Evolutionary conservation across 2,113 vertebrate genomes (phyloP), one percentile per base, ranked within the genome.

Genomic region (Turdus rufiventris): DNA sequence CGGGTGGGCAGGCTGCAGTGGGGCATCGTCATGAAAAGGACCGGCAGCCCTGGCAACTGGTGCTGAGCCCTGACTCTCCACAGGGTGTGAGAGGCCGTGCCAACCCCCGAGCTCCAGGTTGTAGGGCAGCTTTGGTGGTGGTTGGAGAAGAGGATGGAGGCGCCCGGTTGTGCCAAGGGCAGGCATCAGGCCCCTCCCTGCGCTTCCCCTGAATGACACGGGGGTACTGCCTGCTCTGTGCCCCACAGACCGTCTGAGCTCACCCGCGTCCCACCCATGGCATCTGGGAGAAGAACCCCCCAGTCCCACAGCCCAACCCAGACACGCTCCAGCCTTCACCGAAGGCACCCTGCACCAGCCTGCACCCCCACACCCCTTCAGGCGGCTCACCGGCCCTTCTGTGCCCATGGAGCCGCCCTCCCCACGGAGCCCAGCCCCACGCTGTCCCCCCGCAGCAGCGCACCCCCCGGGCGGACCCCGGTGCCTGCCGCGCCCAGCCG

Each of bases 141-240:
- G 47, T 43, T 21, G 31, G 11, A 60, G 51, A 34, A 25, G 24
- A 42, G 36, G 14, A 18, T 10, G 58, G 61, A 50, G n/a, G 10
- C 4, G 3, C 12, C 68, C 26, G 51, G 25, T 18, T 83, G 38
- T 68, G 45, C 26, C 79, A 77, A 83, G 54, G 47, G 12, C 4
- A 0, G 9, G 29, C 58, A 34, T 28, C 42, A 48, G 73, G n/a
- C 40, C 36, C 24, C 23, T 50, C 66, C 75, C 75, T 31, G 26
- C 0, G 0, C 60, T 70, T 51, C 25, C 33, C 14, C 36, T 5
- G n/a, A 19, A 8, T 33, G 16, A 25, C 20, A 31, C 1, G 40
- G 38, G 61, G 61, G 25, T 38, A 29, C 19, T 14, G 9, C 43
- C 72, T 7, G 43, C 66, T 56, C 33, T 12, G 24, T 36, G 67